Conservation (phyloP, 2,797 vertebrate genomes). For the Cuniculus paca region DNA sequence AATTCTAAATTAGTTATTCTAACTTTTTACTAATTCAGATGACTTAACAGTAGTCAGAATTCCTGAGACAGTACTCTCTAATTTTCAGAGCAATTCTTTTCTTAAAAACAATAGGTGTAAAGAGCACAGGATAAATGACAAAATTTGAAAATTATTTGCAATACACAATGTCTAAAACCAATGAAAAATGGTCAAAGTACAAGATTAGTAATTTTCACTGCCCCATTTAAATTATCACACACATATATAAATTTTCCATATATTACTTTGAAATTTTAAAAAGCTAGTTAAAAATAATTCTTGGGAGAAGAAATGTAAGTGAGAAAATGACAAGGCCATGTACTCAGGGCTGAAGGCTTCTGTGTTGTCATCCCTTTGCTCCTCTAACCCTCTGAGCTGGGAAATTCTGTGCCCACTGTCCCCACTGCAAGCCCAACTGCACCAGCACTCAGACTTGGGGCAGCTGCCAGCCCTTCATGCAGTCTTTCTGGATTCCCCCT, state of each 20-base stretch:
- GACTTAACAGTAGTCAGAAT: not conserved
- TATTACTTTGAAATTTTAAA: not conserved
- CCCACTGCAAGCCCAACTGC: not conserved
- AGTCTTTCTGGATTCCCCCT: not conserved
- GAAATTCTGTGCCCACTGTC: too few relatives aligned
- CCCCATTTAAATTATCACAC: not conserved
- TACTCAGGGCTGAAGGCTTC: not conserved
- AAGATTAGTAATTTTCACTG: not conserved
- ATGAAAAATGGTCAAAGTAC: slow-evolving; percentile 15
- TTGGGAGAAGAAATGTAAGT: not conserved
- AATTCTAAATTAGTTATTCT: slow-evolving; percentile 35
- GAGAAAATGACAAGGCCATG: not conserved
- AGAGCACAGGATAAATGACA: not conserved
- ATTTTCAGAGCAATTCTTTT: slow-evolving; percentile 58
- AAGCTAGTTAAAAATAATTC: not conserved
- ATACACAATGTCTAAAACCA: not conserved
- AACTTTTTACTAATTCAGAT: slow-evolving; percentile 41
- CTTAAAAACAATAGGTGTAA: slow-evolving; percentile 46
- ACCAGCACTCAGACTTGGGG: not conserved
- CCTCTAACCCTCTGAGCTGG: not conserved
- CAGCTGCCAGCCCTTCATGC: rapidly evolving
- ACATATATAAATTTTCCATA: not conserved
- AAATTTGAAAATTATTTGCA: slow-evolving; percentile 39
- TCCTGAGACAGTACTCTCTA: not conserved
- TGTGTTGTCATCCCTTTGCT: not conserved